Evolutionary conservation across 2,888 invertebrate species (phyloP), one percentile per base, ranked within the genome.

Genomic region (Rhopalosiphum nymphaeae): DNA sequence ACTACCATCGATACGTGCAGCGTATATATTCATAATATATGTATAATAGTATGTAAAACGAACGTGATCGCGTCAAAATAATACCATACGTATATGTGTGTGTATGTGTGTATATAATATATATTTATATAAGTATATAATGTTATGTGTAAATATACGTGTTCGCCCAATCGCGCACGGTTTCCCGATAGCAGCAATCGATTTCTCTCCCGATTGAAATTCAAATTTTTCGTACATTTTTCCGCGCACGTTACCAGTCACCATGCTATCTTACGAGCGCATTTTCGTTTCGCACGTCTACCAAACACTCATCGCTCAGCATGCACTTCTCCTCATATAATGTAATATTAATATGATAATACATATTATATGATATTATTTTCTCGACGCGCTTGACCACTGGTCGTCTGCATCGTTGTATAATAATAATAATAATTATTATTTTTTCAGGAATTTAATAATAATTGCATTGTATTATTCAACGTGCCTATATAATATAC

Each of bases 131-230:
- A n/a, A n/a, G n/a, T 56, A 57, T 57, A 61, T 13, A 61, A 61
- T 67, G 13, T 13, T 67, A 67, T 78, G 78, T 78, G 67, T 67
- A 67, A n/a, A n/a, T 67, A 78, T 36, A 92, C 53, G 53, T 53
- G 67, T 89, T 78, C n/a, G 92, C 67, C 36, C 29, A 21, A 53
- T 78, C 26, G 49, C 42, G 53, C 36, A 56, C 87, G n/a, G n/a
- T 85, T 57, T 89, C 84, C 84, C 56, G 84, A 92, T 49, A 46
- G 26, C n/a, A 46, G 49, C 61, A 56, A 85, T 89, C 90, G 93
- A 93, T 93, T 93, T 93, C 93, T 92, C 91, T 93, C 49, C 87
- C 87, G 61, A 89, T 93, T 93, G 61, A 89, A 84, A 93, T 93
- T 90, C 90, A 90, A 93, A 92, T 88, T 87, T 61, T 92, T 49